These are phyloP conservation scores for Palythoa caribaeorum DNA, from an alignment of 92 coral and sea anemone species.

Conservation along the genomic window DNA sequence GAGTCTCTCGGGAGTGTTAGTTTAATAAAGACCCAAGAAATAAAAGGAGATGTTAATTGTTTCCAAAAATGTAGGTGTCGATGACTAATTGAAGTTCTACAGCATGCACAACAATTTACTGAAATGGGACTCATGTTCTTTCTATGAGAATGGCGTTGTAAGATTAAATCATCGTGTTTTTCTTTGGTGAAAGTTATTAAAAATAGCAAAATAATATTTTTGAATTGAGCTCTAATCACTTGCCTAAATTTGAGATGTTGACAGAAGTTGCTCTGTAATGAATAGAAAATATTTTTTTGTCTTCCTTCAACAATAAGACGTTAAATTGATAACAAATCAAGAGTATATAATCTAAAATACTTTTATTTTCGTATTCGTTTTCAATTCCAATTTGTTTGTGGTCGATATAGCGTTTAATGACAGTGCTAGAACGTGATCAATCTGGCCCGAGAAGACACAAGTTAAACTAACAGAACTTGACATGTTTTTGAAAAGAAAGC, in stretches of 20 bases:
- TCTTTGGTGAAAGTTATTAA: not conserved
- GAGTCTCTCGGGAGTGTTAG: slow-evolving; percentile 36
- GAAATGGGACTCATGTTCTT: not conserved
- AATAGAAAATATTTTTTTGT: slow-evolving; percentile 3
- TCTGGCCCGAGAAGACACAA: not conserved
- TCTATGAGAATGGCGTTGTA: not conserved
- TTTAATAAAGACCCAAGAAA: slow-evolving; percentile 12
- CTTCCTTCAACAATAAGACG: not conserved
- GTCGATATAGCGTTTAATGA: not conserved
- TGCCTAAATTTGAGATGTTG: not conserved
- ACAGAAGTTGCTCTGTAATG: not conserved
- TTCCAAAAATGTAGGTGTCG: slow-evolving; percentile 14
- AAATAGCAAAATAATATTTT: not conserved
- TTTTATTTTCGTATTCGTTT: not conserved
- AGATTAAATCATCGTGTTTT: not conserved
- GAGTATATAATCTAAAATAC: not conserved
- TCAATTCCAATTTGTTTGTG: not conserved
- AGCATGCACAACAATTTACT: not conserved
- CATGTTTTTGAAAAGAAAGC: no score
- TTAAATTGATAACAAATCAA: not conserved
- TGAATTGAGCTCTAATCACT: not conserved
- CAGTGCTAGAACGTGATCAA: not conserved
- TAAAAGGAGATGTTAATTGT: slow-evolving; percentile 21
- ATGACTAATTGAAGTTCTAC: slow-evolving; percentile 6
- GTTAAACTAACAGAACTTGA: not conserved